phyloP scores from a whole-genome alignment of 1,140 invertebrate species.

The Pachyrhynchus sulphureomaculatus region DNA sequence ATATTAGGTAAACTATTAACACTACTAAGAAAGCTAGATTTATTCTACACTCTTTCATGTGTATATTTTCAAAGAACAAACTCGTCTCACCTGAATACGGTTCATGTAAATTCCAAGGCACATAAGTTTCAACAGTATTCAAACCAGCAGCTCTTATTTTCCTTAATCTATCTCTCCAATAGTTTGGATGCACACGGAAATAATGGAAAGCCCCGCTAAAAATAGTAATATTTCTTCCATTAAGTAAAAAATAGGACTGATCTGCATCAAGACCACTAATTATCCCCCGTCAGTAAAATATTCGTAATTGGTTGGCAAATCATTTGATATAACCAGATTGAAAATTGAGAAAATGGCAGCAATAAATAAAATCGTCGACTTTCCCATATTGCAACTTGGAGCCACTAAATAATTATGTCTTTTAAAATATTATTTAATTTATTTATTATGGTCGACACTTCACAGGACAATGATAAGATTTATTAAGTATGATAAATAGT shows the following conservation, averaged over 20 bases:
- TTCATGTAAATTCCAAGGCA: slow-evolving; percentile 94
- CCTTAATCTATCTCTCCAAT: slow-evolving; percentile 54
- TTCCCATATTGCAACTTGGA: too few species aligned
- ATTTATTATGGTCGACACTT: too few species aligned
- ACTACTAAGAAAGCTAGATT: too few species aligned
- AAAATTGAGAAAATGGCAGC: too few species aligned
- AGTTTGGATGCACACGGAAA: slow-evolving; percentile 77
- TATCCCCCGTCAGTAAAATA: slow-evolving; percentile 44
- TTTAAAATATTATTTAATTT: too few species aligned
- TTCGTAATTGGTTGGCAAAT: slow-evolving; percentile 43
- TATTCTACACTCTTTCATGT: too few species aligned
- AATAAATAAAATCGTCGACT: too few species aligned
- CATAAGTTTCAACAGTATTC: slow-evolving; percentile 90
- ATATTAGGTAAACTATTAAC: too few species aligned
- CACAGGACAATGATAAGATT: too few species aligned
- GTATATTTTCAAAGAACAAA: too few species aligned
- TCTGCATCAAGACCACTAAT: slow-evolving; percentile 35
- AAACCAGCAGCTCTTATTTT: slow-evolving; percentile 82
- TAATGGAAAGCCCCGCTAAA: slow-evolving; percentile 84
- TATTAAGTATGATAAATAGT: too few species aligned
- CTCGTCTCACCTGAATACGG: slow-evolving; percentile 53
- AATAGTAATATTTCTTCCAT: slow-evolving; percentile 42
- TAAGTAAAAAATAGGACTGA: slow-evolving; percentile 41
- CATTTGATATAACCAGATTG: neutral
- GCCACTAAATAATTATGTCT: too few species aligned